Base-by-base conservation (phyloP, 1,140 invertebrate species). In the Philotrypesis tridentata region DNA sequence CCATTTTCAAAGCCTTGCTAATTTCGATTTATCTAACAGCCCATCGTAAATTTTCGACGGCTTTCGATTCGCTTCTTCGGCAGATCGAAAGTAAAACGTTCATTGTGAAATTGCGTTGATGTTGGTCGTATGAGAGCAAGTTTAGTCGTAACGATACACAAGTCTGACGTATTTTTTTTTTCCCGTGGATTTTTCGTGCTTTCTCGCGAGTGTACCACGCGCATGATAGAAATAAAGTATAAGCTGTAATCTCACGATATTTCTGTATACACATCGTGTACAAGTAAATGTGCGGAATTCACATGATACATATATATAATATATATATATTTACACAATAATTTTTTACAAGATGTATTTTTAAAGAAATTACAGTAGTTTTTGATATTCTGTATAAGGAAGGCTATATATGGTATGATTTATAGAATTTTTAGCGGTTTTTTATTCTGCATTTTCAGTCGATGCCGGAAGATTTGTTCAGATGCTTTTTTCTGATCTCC, bases 301-400 rank as follows among this genome's bases (percentile, higher is more conserved):
- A 60, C 12, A 11, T 8, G 2, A 60, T 60, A 60, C 12, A 21
- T 60, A 60, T n/a, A 17, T 17, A 55, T n/a, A n/a, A n/a, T 68
- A 67, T 40, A 43, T 40, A 21, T 76, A 25, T 27, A 68, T 78
- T 78, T 48, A 68, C 12, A 33, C 1, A 21, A 31, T 61, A 71
- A 7, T 72, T 72, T 80, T 80, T 63, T 73, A 80, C 23, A 33
- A 60, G 17, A 80, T 73, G 33, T 80, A 60, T 71, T 70, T 31
- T 71, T 79, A 78, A 61, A 60, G 65, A 48, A 70, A 12, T 21
- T 3, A 27, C 23, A 21, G 68, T 72, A 74, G 79, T 48, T 74
- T 74, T 74, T 67, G 29, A 67, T 67, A 67, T 74, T 74, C 67
- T 67, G 29, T 73, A 74, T 67, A 67, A n/a, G 6, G 1, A 11